Evolutionary conservation across 2,113 vertebrate genomes (phyloP).

Genomic region (Actinemys pallida): DNA sequence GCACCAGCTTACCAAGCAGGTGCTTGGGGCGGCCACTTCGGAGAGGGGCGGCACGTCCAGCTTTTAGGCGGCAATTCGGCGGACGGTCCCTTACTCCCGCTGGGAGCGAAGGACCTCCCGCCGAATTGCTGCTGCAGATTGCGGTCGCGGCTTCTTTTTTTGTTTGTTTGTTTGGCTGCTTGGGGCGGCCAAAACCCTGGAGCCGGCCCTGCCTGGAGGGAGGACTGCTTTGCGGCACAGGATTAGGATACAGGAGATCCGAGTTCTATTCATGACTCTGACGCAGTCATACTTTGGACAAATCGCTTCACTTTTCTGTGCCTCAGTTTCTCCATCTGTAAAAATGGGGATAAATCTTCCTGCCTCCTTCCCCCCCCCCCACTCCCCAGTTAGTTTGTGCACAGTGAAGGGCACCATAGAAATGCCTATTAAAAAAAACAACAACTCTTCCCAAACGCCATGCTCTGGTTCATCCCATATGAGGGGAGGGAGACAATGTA

Average conservation of each 20-base stretch:
- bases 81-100: too few relatives aligned
- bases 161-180: too few relatives aligned
- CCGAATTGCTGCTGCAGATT: too few relatives aligned
- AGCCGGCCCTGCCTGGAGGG: background rate
- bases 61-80: too few relatives aligned
- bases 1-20: too few relatives aligned
- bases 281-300: background rate
- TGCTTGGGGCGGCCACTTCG: too few relatives aligned
- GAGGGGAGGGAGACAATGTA: background rate
- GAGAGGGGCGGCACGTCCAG: too few relatives aligned
- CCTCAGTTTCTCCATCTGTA: background rate
- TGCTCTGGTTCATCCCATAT: background rate
- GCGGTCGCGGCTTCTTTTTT: too few relatives aligned
- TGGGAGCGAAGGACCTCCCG: too few relatives aligned
- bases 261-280: accelerated
- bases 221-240: accelerated
- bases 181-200: too few relatives aligned
- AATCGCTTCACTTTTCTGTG: background rate
- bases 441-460: background rate
- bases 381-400: background rate
- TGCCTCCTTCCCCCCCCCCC: background rate
- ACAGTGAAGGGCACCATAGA: background rate
- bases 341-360: background rate
- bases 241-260: background rate
- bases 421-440: accelerated